A percentile compares a stretch with the other conserved stretches of the same genome.
These are phyloP conservation scores for Urocyon cinereoargenteus DNA, from an alignment of 2,797 vertebrate genomes.

Conservation along the genomic window DNA sequence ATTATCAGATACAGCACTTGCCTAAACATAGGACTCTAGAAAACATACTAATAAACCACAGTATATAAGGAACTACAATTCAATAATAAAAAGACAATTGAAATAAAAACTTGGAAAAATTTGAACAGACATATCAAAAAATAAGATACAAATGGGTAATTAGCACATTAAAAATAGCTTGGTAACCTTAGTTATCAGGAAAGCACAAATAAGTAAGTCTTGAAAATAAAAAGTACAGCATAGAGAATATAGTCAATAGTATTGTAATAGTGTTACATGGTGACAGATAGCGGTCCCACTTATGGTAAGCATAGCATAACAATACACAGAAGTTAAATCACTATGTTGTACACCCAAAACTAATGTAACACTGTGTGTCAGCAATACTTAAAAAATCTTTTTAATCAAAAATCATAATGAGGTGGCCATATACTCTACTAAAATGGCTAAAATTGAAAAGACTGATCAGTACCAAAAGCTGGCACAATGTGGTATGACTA, in stretches of 20 bases:
- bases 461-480: not conserved
- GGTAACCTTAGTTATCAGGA: not conserved
- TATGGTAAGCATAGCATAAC: not conserved
- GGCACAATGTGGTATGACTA: not conserved
- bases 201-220: not conserved
- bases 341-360: not conserved
- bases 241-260: not conserved
- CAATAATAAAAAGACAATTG: not conserved
- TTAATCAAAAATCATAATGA: not conserved
- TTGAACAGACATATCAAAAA: not conserved
- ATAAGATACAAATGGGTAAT: not conserved
- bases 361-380: not conserved
- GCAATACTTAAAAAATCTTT: not conserved
- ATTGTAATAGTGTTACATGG: not conserved
- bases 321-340: not conserved
- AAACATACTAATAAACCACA: not conserved
- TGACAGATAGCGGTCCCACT: not conserved
- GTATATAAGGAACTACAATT: not conserved
- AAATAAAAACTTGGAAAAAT: not conserved
- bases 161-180: not conserved
- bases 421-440: not conserved
- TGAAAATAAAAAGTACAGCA: not conserved
- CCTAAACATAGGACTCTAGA: not conserved
- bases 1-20: not conserved
- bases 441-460: not conserved